Percentiles rank a stretch among this genome's conserved stretches.
These are phyloP conservation scores for Zygothrica quintamaculata DNA, from an alignment of 2,888 invertebrate species.

Conservation along the genomic window DNA sequence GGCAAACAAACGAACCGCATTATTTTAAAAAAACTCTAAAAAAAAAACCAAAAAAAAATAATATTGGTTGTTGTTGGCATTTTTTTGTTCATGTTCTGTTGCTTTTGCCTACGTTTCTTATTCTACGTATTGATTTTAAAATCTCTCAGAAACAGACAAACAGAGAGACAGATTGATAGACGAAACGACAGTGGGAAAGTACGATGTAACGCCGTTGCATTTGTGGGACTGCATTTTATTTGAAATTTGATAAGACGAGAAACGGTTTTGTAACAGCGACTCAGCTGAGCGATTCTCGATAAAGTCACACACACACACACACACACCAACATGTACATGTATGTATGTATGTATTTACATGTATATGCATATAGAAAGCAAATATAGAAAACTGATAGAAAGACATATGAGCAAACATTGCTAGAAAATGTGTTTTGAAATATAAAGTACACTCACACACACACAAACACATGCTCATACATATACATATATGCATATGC, in stretches of 20 bases:
- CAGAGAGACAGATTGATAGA: neutral
- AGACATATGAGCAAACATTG: constrained; percentile 48
- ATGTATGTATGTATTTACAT: constrained; percentile 1
- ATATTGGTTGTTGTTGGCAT: constrained; percentile 58
- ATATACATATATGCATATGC: neutral
- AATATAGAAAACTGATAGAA: constrained; percentile 27
- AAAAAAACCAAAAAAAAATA: too few species aligned
- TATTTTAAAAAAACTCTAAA: constrained; percentile 50
- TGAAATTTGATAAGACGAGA: constrained; percentile 70
- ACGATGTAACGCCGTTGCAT: constrained; percentile 37
- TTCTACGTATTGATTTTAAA: constrained; percentile 15
- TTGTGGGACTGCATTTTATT: constrained; percentile 57
- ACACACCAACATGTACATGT: constrained; percentile 7
- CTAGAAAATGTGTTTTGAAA: constrained; percentile 49
- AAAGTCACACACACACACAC: constrained; percentile 34
- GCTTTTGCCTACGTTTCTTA: neutral
- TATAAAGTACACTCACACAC: constrained; percentile 9
- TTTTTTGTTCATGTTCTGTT: constrained; percentile 22
- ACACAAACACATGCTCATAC: constrained; percentile 1
- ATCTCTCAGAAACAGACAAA: neutral
- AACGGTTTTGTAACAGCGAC: constrained; percentile 58
- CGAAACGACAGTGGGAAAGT: neutral
- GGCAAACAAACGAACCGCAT: constrained; percentile 60
- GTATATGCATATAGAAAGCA: constrained; percentile 17
- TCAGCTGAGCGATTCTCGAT: constrained; percentile 59